Evolutionary conservation across 2,113 vertebrate species (phyloP).

Genomic region (Holacanthus passer): DNA sequence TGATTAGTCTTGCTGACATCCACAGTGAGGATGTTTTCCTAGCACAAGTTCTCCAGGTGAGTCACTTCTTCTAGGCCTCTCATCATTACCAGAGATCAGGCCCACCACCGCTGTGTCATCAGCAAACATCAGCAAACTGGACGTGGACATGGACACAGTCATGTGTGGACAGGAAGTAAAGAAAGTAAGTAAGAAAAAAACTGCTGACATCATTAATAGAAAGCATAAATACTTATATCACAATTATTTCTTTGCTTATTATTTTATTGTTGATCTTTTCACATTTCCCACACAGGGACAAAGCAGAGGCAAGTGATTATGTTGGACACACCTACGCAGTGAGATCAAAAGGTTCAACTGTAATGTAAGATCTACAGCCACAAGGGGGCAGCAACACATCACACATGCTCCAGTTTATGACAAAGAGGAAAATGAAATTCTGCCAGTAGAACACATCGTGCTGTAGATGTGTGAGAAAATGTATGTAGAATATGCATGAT

Average conservation of each 20-base stretch:
- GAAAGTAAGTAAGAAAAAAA: not conserved
- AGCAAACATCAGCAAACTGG: not conserved
- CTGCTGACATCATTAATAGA: not conserved
- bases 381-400: slow-evolving; percentile 56
- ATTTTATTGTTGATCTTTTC: not conserved
- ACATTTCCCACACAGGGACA: not conserved
- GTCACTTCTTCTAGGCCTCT: not conserved
- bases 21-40: not conserved
- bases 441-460: not conserved
- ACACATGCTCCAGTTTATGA: not conserved
- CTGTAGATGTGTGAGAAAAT: not conserved
- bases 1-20: not conserved
- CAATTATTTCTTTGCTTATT: not conserved
- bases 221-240: not conserved
- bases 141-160: not conserved
- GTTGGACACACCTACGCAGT: not conserved
- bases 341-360: slow-evolving; percentile 4
- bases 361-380: not conserved
- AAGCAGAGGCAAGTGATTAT: not conserved
- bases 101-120: not conserved
- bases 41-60: not conserved
- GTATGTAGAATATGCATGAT: not conserved
- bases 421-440: not conserved
- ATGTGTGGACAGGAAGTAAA: no score
- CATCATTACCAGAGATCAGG: not conserved